A percentile compares a stretch with the other conserved stretches of the same genome.
Conservation (phyloP, 64 coral and sea anemone genomes). For the Montipora efflorescens region DNA sequence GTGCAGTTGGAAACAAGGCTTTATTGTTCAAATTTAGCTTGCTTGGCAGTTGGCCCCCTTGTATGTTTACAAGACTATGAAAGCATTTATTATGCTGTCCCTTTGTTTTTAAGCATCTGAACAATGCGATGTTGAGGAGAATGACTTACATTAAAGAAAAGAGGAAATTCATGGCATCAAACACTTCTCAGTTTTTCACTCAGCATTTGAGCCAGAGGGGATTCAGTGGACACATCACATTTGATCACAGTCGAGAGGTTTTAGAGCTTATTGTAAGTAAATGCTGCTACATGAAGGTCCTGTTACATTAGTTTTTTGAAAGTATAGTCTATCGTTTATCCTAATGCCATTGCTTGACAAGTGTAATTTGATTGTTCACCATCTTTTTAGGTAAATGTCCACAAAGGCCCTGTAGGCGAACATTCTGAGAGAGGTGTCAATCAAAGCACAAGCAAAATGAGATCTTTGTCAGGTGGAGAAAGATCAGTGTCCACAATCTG, state of each 20-base stretch:
- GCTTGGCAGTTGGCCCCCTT: no score
- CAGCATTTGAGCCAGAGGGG: conserved; percentile 40
- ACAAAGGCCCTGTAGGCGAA: conserved; percentile 4
- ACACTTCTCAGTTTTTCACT: conserved; percentile 17
- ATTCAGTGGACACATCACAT: conserved; percentile 25
- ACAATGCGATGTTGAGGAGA: not conserved
- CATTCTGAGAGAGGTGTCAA: not conserved
- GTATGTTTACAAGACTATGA: no score
- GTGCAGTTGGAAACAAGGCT: no score
- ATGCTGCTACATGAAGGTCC: not conserved
- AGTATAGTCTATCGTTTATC: no score
- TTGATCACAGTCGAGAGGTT: conserved; percentile 40
- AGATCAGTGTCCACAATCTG: conserved; percentile 57
- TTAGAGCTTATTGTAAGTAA: conserved; percentile 36
- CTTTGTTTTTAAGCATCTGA: conserved; percentile 6
- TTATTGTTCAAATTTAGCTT: no score
- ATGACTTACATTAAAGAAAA: not conserved
- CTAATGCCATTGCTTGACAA: no score
- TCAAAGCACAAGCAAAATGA: conserved; percentile 23
- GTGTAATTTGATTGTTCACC: no score
- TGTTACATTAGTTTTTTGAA: no score
- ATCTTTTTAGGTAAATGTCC: not conserved
- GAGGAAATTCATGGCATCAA: conserved; percentile 12
- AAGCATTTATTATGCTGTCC: not conserved
- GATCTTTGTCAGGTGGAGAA: conserved; percentile 66